Percentiles rank a stretch among this genome's conserved stretches.
These are phyloP conservation scores for Frieseomelitta varia DNA, from an alignment of 1,140 invertebrate species.

Conservation along the genomic window DNA sequence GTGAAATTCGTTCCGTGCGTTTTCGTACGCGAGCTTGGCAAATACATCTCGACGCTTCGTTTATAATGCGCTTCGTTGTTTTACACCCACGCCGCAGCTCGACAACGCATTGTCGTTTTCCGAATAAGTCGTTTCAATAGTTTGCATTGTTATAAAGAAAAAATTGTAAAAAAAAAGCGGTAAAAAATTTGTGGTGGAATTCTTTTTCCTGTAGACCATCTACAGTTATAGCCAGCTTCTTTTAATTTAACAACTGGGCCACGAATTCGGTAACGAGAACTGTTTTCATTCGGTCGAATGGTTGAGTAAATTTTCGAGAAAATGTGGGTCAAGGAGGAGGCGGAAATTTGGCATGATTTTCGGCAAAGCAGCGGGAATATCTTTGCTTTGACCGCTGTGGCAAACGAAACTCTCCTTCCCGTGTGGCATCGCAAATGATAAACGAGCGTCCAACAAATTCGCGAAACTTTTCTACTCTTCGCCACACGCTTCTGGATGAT, in stretches of 20 bases:
- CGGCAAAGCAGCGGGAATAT: background rate
- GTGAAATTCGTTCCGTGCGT: conserved; percentile 18
- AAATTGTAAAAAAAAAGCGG: too few relatives aligned
- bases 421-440: conserved; percentile 67
- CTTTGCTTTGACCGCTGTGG: conserved; percentile 4
- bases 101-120: background rate
- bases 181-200: too few relatives aligned
- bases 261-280: background rate
- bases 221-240: too few relatives aligned
- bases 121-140: background rate
- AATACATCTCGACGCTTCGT: background rate
- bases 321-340: background rate
- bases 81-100: background rate
- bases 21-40: conserved; percentile 18
- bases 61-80: conserved; percentile 1
- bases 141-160: background rate
- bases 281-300: background rate
- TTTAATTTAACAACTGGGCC: background rate
- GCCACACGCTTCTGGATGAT: background rate
- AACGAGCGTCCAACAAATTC: conserved; percentile 48
- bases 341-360: conserved; percentile 30
- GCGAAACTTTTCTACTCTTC: background rate
- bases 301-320: conserved; percentile 18
- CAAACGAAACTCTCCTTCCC: conserved; percentile 55
- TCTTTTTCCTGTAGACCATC: too few relatives aligned